Base-by-base conservation (phyloP, 2,113 vertebrate species). In the Apaloderma vittatum region DNA sequence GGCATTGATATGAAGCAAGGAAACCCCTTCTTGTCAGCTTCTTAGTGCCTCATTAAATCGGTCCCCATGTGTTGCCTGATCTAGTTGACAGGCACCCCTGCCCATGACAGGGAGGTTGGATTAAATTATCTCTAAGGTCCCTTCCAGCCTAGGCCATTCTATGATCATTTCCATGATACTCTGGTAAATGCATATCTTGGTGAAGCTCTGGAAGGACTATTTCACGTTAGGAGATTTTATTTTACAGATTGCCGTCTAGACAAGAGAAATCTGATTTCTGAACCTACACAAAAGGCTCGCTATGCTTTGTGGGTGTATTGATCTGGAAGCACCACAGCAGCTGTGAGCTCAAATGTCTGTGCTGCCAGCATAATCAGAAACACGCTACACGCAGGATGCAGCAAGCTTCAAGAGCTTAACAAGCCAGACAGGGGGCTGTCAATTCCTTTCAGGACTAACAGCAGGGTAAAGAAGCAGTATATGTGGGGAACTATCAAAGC, bases 201-300 rank as follows among this genome's bases (percentile, higher is more conserved):
- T 7, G 45, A 87, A 68, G 83, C 40, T 94, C 58, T 62, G 59
- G n/a, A 36, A 86, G 52, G 27, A 89, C 57, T 67, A 32, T 10
- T 76, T 93, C 66, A 61, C 5, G 18, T 61, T 27, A 61, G 61
- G 73, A 81, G 58, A 95, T 75, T 89, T 89, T 78, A 34, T 85
- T 89, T 88, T 94, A 68, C n/a, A 82, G 73, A 72, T 81, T 87
- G 61, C 83, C 58, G 32, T 65, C 45, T 37, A 87, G 77, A 85
- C 73, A 94, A 94, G 84, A 87, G 86, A 82, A 95, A 94, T 88
- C 68, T 91, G 86, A 94, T 94, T 97, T 96, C 91, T 58, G 61
- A 91, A 54, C 62, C 20, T 51, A 59, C 80, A 96, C 91, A 91
- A 93, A 92, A 89, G 73, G 36, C 87, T 85, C 1, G 1, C 70